Conservation (phyloP, 2,113 vertebrate species). For the Empidonax alnorum region DNA sequence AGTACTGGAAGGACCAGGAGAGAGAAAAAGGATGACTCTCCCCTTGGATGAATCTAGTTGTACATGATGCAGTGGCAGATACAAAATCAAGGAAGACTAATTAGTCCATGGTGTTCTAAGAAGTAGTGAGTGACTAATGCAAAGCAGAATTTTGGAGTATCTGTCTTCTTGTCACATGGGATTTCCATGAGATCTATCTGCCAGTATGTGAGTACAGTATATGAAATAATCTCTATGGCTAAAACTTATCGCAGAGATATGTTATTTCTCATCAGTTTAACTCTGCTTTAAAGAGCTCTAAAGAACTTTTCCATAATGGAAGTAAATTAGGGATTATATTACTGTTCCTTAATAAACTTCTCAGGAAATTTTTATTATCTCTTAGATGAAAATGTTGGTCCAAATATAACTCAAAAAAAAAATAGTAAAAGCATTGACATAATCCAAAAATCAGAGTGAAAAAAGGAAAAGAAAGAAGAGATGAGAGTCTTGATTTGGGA, state of each 20-base stretch:
- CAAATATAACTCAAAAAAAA: background rate
- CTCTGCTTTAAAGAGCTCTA: background rate
- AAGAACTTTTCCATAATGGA: background rate
- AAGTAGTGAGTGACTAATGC: background rate
- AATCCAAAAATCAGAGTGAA: background rate
- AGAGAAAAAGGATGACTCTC: background rate
- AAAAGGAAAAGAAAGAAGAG: background rate
- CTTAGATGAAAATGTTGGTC: background rate
- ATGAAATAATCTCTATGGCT: background rate
- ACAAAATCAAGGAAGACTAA: background rate
- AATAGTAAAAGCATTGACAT: background rate
- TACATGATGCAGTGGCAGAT: background rate
- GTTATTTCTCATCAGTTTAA: background rate
- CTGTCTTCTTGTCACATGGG: background rate
- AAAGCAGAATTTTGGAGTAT: background rate
- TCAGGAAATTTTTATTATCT: background rate
- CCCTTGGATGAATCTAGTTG: background rate
- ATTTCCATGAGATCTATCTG: background rate
- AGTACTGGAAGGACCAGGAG: background rate
- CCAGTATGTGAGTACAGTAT: background rate
- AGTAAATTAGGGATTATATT: background rate
- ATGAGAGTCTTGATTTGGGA: background rate
- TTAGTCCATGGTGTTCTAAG: background rate
- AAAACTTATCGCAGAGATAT: background rate
- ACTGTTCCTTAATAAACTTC: background rate